phyloP scores from a whole-genome alignment of 2,888 invertebrate genomes.

The Proisotoma minuta region DNA sequence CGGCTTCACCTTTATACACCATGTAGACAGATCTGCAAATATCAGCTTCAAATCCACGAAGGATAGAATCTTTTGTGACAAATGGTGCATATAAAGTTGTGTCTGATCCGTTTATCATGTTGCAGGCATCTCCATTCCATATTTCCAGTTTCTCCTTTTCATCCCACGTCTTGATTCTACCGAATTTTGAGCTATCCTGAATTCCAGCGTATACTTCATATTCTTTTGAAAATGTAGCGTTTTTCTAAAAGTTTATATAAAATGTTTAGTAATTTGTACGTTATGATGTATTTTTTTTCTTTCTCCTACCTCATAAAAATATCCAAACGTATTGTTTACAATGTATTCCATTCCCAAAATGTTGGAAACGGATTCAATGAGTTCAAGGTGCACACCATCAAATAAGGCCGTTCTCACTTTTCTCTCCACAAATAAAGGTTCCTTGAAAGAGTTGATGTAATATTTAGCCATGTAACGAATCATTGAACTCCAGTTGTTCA shows the following conservation, averaged over 20 bases:
- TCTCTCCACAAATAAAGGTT: slow-evolving; percentile 20
- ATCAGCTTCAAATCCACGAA: slow-evolving; percentile 29
- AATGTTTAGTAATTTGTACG: not conserved
- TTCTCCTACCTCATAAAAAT: slow-evolving; percentile 33
- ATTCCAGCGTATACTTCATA: slow-evolving; percentile 34
- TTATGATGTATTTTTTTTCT: not conserved
- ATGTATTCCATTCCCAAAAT: slow-evolving; percentile 22
- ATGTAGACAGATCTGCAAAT: slow-evolving; percentile 29
- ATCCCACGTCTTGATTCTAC: slow-evolving; percentile 26
- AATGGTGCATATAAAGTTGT: slow-evolving; percentile 29
- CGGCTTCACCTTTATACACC: slow-evolving; percentile 23
- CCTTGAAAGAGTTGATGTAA: slow-evolving; percentile 29
- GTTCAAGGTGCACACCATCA: slow-evolving; percentile 27
- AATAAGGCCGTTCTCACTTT: slow-evolving; percentile 24
- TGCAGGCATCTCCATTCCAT: slow-evolving; percentile 30
- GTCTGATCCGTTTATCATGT: slow-evolving; percentile 39
- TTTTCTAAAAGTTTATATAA: slow-evolving; percentile 12
- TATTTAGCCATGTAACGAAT: slow-evolving; percentile 27
- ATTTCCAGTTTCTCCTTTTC: slow-evolving; percentile 25
- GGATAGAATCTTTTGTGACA: slow-evolving; percentile 25
- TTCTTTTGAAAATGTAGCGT: slow-evolving; percentile 20
- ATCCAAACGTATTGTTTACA: slow-evolving; percentile 34
- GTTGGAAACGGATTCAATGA: slow-evolving; percentile 28
- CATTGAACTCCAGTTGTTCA: slow-evolving; percentile 21
- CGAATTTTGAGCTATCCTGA: slow-evolving; percentile 22